phyloP scores from a whole-genome alignment of 2,888 invertebrate species.

The Andrena bucephala region DNA sequence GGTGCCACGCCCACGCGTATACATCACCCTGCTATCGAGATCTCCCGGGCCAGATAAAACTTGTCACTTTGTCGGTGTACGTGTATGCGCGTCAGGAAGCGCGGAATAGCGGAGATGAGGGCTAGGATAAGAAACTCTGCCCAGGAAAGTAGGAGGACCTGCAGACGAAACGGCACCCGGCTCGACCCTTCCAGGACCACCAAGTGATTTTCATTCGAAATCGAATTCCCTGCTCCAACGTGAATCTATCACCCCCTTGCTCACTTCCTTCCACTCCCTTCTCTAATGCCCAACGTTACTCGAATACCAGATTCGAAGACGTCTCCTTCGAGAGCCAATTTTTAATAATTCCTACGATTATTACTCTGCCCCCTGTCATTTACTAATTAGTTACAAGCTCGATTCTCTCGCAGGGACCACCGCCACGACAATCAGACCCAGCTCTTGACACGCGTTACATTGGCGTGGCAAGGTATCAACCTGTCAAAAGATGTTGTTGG shows the following conservation, averaged over 20 bases:
- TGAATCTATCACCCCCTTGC: constrained; percentile 14
- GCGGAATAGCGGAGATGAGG: constrained; percentile 69
- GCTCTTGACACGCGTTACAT: constrained; percentile 77
- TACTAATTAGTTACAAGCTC: neutral
- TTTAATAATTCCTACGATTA: too few relatives aligned
- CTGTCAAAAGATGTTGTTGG: constrained; percentile 77
- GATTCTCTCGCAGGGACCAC: constrained; percentile 35
- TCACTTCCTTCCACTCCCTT: neutral
- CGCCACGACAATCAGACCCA: constrained; percentile 70
- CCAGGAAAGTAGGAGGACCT: constrained; percentile 57
- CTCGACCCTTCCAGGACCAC: constrained; percentile 8
- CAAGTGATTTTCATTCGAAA: constrained; percentile 25
- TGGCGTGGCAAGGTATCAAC: constrained; percentile 74
- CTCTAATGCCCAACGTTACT: too few relatives aligned
- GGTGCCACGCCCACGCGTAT: constrained; percentile 77
- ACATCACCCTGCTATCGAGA: constrained; percentile 75
- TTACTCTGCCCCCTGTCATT: too few relatives aligned
- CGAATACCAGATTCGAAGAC: too few relatives aligned
- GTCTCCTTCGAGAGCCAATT: too few relatives aligned
- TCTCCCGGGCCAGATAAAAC: constrained; percentile 67
- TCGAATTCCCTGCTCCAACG: constrained; percentile 40
- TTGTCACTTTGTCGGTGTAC: constrained; percentile 78
- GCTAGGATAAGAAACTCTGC: constrained; percentile 61
- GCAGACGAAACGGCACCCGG: constrained; percentile 50
- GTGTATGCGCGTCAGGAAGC: constrained; percentile 54